These are phyloP conservation scores for Peromyscus attwateri DNA, from an alignment of 2,797 vertebrate species.

Conservation along the genomic window DNA sequence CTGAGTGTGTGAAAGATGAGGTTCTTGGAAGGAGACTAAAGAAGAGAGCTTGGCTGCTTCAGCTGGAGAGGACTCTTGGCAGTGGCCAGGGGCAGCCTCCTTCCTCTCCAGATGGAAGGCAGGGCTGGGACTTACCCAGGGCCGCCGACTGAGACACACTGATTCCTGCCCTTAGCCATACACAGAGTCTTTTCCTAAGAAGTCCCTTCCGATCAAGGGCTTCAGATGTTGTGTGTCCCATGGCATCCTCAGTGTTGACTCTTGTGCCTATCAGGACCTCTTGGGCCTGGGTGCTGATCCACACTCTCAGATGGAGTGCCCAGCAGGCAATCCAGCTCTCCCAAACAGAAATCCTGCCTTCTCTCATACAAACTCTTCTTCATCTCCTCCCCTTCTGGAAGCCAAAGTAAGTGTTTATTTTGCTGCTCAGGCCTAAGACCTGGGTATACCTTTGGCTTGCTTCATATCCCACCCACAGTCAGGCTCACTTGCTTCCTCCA, in stretches of 20 bases:
- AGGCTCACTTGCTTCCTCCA: background rate
- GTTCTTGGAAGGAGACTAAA: background rate
- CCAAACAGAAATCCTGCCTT: background rate
- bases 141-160: background rate
- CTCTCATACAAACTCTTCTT: background rate
- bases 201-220: accelerated
- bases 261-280: accelerated
- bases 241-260: accelerated
- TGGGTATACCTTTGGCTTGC: accelerated
- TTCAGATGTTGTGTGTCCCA: accelerated
- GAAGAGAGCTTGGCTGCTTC: background rate
- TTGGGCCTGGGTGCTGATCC: no score
- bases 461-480: background rate
- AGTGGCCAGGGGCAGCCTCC: background rate
- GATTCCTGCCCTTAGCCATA: background rate
- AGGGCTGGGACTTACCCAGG: conserved; percentile 44
- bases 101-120: background rate
- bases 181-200: background rate
- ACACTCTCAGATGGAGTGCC: accelerated
- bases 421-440: background rate
- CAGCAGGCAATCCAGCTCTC: accelerated
- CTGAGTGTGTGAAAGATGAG: background rate
- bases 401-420: accelerated
- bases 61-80: background rate
- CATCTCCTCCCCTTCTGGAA: no score